Evolutionary conservation across 2,113 vertebrate species (phyloP), one percentile per base, ranked within the genome.

Genomic region (Ramphastos sulfuratus): DNA sequence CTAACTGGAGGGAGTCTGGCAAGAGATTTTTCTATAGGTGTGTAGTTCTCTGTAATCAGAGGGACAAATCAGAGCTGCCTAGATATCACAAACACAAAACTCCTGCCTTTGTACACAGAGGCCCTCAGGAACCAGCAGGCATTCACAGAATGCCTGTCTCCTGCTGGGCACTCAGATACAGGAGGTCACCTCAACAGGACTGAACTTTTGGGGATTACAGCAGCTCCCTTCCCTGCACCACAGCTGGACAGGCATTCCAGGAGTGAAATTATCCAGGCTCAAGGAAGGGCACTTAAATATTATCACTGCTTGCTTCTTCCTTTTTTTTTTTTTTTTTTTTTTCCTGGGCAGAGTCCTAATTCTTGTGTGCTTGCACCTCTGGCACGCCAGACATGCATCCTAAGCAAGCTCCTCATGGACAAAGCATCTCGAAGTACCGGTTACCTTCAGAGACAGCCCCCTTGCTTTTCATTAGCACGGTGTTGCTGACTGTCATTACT

Each of bases 371-470:
- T 80, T 82, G 67, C 61, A 71, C 60, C 82, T 87, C 87, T 8
- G 54, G 93, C 85, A 90, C 44, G 85, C 69, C 81, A 89, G 95
- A 90, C 92, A 87, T 0, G 16, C 70, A 79, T 65, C 61, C 10
- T 50, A 21, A 76, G 82, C 1, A 10, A 90, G 69, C 55, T 93
- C 70, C 93, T 93, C 94, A 65, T 6, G 87, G 79, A 78, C 61
- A 95, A 96, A 95, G 80, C 90, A 93, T 94, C 95, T 73, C 3
- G 70, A 95, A 93, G 94, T 69, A 95, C 95, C 17, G 74, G 94
- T 93, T 94, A 91, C 59, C 67, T 66, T 74, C 90, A 33, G 73
- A 83, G 85, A 74, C 7, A 2, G 85, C 30, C 33, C 78, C 7
- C 23, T 72, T 88, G 82, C 80, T 95, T 94, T 95, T 61, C 82